Percentiles rank a stretch among this genome's conserved stretches.
These are phyloP conservation scores for Myzus persicae DNA, from an alignment of 1,140 invertebrate genomes.

Conservation along the genomic window DNA sequence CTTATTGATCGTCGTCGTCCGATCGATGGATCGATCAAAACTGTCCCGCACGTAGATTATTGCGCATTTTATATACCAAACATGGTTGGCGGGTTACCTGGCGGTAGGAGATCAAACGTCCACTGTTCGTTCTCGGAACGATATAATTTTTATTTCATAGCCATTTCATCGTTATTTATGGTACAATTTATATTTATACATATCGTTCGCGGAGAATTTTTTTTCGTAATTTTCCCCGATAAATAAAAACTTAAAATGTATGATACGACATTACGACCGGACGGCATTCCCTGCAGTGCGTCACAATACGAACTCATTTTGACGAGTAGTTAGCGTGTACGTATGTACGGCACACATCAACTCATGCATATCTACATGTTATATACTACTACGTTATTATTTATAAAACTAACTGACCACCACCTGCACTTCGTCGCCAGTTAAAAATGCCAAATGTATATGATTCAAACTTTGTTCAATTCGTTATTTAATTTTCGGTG, in stretches of 20 bases:
- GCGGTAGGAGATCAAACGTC: slow-evolving; percentile 2
- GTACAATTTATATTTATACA: not conserved
- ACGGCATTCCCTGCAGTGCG: not conserved
- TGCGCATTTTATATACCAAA: not conserved
- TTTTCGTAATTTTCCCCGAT: slow-evolving; percentile 11
- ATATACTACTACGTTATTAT: not conserved
- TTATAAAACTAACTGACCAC: too few relatives aligned
- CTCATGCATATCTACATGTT: not conserved
- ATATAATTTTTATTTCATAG: slow-evolving; percentile 47
- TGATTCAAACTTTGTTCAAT: too few relatives aligned
- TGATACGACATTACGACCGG: not conserved
- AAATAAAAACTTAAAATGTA: slow-evolving; percentile 24
- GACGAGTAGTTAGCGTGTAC: not conserved
- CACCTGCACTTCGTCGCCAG: too few relatives aligned
- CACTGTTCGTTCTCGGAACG: slow-evolving; percentile 24
- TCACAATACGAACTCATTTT: not conserved
- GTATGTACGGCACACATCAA: not conserved
- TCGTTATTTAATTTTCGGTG: too few relatives aligned
- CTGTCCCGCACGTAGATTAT: not conserved
- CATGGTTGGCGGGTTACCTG: not conserved
- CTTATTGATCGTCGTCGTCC: not conserved
- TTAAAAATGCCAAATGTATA: too few relatives aligned
- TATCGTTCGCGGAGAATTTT: not conserved
- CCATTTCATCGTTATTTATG: not conserved
- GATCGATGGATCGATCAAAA: not conserved